Evolutionary conservation across 2,888 invertebrate genomes (phyloP).

Genomic region (Bhutanitis thaidina): DNA sequence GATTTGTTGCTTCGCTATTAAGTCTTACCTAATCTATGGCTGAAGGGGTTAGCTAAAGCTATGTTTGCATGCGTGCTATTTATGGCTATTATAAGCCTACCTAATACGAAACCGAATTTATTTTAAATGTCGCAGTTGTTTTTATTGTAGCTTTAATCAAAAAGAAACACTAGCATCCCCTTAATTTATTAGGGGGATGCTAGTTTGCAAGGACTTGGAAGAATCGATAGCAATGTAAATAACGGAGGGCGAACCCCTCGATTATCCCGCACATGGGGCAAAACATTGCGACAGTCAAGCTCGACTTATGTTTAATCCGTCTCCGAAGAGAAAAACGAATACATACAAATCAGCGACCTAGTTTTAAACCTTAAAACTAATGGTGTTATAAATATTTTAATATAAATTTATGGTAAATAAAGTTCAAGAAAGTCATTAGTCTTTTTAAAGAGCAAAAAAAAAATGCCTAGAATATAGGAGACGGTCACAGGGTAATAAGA

Average conservation of each 20-base stretch:
- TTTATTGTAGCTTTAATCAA: conserved; percentile 12
- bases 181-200: conserved; percentile 25
- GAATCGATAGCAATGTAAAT: conserved; percentile 70
- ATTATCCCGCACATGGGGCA: conserved; percentile 43
- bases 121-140: conserved; percentile 12
- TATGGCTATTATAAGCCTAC: not conserved
- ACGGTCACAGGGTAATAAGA: too few species aligned
- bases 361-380: too few species aligned
- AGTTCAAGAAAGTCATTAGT: too few species aligned
- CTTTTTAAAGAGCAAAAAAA: too few species aligned
- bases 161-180: conserved; percentile 13
- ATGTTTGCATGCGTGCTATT: not conserved
- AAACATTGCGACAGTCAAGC: conserved; percentile 43
- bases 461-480: too few species aligned
- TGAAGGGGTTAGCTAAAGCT: not conserved
- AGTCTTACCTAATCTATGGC: too few species aligned
- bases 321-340: not conserved
- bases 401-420: too few species aligned
- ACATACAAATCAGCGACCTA: not conserved
- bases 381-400: too few species aligned
- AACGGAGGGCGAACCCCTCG: conserved; percentile 44
- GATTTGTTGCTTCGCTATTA: too few species aligned
- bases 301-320: conserved; percentile 13
- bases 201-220: conserved; percentile 33
- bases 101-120: conserved; percentile 1